Percentiles rank a stretch among this genome's conserved stretches.
Conservation (phyloP, 2,113 vertebrate genomes). For the Guaruba guarouba region DNA sequence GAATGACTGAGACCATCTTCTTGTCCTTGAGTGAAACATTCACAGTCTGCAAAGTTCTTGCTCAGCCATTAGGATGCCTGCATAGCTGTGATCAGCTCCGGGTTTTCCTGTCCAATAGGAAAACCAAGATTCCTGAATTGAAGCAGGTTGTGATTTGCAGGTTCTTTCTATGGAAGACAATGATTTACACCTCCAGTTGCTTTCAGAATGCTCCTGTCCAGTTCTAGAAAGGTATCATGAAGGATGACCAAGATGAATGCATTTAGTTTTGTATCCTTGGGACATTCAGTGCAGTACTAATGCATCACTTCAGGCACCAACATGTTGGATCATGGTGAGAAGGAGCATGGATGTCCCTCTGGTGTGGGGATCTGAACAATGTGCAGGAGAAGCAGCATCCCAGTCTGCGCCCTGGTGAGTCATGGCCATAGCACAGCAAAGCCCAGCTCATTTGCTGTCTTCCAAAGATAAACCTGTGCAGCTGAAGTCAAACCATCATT, state of each 20-base stretch:
- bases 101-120: not conserved
- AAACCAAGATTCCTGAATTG: not conserved
- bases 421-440: not conserved
- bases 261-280: not conserved
- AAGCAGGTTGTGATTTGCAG: not conserved
- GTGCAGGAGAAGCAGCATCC: not conserved
- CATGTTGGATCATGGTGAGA: not conserved
- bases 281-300: not conserved
- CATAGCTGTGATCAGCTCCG: not conserved
- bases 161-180: not conserved
- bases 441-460: not conserved
- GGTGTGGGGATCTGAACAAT: not conserved
- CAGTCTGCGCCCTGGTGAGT: not conserved
- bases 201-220: not conserved
- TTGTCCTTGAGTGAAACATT: not conserved
- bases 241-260: not conserved
- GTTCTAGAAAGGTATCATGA: not conserved
- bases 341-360: not conserved
- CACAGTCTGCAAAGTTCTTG: not conserved
- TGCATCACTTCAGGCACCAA: not conserved
- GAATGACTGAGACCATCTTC: not conserved
- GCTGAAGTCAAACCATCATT: not conserved
- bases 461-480: not conserved
- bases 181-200: not conserved
- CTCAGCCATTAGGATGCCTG: not conserved